Evolutionary conservation across 1,140 invertebrate species (phyloP).

Genomic region (Trypoxylus dichotomus): DNA sequence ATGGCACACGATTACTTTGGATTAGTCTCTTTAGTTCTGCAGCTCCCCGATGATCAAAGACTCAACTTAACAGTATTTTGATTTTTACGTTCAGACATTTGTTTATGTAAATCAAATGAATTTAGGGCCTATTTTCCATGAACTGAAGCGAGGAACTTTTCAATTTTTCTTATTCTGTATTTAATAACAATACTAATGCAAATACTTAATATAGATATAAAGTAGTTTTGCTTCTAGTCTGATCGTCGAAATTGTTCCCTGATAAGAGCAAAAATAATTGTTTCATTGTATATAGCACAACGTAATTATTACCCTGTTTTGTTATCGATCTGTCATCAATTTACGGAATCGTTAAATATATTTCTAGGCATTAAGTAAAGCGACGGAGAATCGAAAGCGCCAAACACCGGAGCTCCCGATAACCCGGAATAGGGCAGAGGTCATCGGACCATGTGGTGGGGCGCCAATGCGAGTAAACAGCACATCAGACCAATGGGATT

Average conservation of each 20-base stretch:
- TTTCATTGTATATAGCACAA: not conserved
- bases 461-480: constrained; percentile 48
- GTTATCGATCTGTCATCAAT: constrained; percentile 11
- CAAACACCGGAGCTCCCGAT: constrained; percentile 30
- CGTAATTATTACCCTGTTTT: not conserved
- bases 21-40: no score
- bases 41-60: no score
- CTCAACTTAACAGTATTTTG: no score
- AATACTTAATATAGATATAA: no score
- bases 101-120: no score
- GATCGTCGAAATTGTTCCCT: not conserved
- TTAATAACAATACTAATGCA: no score
- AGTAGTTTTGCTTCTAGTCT: no score
- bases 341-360: not conserved
- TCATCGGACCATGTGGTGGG: constrained; percentile 40
- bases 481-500: constrained; percentile 51
- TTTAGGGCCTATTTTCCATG: no score
- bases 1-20: no score
- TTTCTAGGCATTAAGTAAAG: constrained; percentile 18
- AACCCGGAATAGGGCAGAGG: constrained; percentile 39
- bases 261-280: not conserved
- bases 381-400: not conserved
- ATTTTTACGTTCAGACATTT: no score
- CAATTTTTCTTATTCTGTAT: no score
- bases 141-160: no score